These are phyloP conservation scores for Aphidius ervi DNA, from an alignment of 1,140 invertebrate genomes.

Conservation along the genomic window DNA sequence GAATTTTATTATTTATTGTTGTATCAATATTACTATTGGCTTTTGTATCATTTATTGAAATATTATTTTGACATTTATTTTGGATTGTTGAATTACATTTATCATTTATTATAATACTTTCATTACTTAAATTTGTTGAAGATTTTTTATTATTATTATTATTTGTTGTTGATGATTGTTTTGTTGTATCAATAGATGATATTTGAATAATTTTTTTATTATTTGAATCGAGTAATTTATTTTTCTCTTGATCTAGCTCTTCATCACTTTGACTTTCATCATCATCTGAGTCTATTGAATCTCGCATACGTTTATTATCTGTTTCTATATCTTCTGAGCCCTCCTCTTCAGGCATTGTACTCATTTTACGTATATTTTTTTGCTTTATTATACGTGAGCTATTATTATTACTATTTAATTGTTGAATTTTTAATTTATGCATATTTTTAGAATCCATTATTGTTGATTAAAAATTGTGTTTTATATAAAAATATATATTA, in stretches of 20 bases:
- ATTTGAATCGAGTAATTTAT: constrained; percentile 31
- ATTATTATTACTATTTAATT: neutral
- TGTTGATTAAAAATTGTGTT: too few species aligned
- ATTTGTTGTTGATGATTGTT: constrained; percentile 23
- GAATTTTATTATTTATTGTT: constrained; percentile 12
- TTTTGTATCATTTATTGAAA: neutral
- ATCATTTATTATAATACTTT: constrained; percentile 35
- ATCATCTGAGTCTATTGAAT: constrained; percentile 28
- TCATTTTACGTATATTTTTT: constrained; percentile 38
- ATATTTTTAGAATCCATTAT: too few species aligned
- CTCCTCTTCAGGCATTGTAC: constrained; percentile 43
- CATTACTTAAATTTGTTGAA: constrained; percentile 11
- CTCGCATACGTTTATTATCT: constrained; percentile 20
- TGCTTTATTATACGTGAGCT: constrained; percentile 23
- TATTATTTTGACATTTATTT: neutral
- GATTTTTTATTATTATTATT: constrained; percentile 11
- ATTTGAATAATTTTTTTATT: constrained; percentile 29
- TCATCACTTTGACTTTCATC: constrained; percentile 34
- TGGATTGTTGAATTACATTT: constrained; percentile 21
- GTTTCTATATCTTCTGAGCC: constrained; percentile 38
- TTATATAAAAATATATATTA: too few species aligned
- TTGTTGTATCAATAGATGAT: constrained; percentile 16
- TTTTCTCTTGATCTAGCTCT: constrained; percentile 32
- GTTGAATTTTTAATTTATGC: too few species aligned
- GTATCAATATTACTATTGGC: neutral